Evolutionary conservation across 2,113 vertebrate species (phyloP).

Genomic region (Toxotes chatareus): DNA sequence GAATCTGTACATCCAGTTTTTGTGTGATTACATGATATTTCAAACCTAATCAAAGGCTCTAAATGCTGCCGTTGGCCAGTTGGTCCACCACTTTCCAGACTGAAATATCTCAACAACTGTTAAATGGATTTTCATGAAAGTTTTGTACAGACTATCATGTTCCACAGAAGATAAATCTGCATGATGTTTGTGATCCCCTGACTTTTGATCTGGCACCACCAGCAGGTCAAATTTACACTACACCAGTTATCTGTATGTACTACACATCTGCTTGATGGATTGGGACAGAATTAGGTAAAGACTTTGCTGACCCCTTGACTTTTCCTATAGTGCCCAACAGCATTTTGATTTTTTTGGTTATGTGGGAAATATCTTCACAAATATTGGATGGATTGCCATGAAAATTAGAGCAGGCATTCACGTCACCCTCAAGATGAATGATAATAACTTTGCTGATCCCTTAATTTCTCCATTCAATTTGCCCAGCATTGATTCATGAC

Average conservation of each 20-base stretch:
- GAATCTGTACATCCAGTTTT: not conserved
- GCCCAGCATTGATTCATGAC: not conserved
- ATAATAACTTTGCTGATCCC: not conserved
- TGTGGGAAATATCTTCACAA: not conserved
- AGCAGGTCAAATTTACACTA: not conserved
- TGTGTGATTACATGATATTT: slow-evolving; percentile 2
- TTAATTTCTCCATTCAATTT: not conserved
- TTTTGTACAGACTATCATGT: not conserved
- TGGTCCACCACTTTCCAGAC: not conserved
- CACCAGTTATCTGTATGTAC: not conserved
- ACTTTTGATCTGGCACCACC: not conserved
- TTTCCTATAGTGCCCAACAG: too few relatives aligned
- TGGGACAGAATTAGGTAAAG: not conserved
- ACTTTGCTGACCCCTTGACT: not conserved
- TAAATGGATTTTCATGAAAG: not conserved
- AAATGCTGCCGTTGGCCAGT: not conserved
- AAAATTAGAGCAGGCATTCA: not conserved
- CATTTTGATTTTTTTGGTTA: not conserved
- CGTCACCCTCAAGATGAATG: not conserved
- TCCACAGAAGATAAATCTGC: not conserved
- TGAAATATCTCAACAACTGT: too few relatives aligned
- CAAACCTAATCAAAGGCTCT: not conserved
- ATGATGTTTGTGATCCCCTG: not conserved
- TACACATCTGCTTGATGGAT: not conserved
- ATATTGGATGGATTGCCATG: too few relatives aligned